These are phyloP conservation scores for Oscheius onirici DNA, from an alignment of 2,888 invertebrate genomes.

Conservation along the genomic window DNA sequence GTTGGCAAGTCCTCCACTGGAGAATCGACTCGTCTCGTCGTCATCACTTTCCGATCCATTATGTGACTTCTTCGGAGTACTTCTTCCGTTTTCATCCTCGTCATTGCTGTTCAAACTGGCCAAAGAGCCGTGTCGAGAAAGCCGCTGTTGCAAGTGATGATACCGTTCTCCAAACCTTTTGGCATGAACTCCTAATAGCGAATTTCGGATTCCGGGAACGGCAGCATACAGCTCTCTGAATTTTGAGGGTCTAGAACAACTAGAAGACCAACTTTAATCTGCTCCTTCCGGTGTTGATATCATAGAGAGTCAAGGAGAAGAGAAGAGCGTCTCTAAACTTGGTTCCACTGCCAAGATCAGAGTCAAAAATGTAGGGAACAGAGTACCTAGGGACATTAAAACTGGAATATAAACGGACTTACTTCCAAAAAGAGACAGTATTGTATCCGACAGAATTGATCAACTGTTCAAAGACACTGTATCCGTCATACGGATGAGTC, in stretches of 20 bases:
- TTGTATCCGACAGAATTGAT: constrained; percentile 59
- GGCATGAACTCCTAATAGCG: constrained; percentile 67
- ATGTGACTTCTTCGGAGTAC: constrained; percentile 8
- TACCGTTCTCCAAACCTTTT: constrained; percentile 69
- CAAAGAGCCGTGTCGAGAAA: constrained; percentile 20
- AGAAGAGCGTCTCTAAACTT: constrained; percentile 69
- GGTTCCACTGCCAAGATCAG: constrained; percentile 67
- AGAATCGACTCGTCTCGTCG: constrained; percentile 41
- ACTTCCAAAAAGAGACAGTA: constrained; percentile 50
- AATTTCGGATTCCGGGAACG: constrained; percentile 69
- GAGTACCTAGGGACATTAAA: too few relatives aligned
- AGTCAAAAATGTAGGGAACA: constrained; percentile 64
- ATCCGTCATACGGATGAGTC: constrained; percentile 59
- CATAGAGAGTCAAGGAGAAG: constrained; percentile 69
- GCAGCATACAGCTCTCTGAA: constrained; percentile 70
- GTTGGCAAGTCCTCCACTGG: constrained; percentile 59
- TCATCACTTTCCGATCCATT: constrained; percentile 39
- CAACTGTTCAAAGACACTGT: constrained; percentile 61
- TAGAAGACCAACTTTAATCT: constrained; percentile 59
- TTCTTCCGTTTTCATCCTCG: background rate
- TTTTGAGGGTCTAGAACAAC: background rate
- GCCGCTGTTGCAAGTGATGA: constrained; percentile 48
- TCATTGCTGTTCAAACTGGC: constrained; percentile 28
- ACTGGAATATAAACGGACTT: background rate
- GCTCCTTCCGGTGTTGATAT: constrained; percentile 70